phyloP scores from a whole-genome alignment of 2,113 vertebrate genomes.

The Melanerpes aurifrons region DNA sequence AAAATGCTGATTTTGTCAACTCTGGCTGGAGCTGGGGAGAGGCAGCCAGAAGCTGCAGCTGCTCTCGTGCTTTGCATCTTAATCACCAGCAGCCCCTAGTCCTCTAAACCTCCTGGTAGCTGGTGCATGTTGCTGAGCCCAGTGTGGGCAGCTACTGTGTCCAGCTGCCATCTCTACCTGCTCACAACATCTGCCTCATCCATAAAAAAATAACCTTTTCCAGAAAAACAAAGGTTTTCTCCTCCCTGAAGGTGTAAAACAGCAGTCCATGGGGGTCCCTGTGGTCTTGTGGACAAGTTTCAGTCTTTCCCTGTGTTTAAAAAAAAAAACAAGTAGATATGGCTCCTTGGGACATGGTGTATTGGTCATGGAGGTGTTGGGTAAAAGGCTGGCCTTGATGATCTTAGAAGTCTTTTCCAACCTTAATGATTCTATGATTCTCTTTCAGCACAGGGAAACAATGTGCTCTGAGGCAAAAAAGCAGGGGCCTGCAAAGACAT shows the following conservation, averaged over 20 bases:
- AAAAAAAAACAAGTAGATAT: too few relatives aligned
- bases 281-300: fast-evolving
- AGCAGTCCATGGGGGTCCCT: fast-evolving
- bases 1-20: neutral
- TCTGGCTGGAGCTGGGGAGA: neutral
- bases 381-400: too few relatives aligned
- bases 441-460: too few relatives aligned
- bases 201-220: too few relatives aligned
- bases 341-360: too few relatives aligned
- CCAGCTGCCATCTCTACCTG: neutral
- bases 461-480: fast-evolving
- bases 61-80: neutral
- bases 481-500: too few relatives aligned
- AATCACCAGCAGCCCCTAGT: fast-evolving
- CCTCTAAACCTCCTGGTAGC: neutral
- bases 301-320: neutral
- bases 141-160: neutral
- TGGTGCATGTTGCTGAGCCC: neutral
- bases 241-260: neutral
- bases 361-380: too few relatives aligned
- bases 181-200: fast-evolving
- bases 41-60: neutral
- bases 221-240: neutral
- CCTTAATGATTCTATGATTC: too few relatives aligned
- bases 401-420: too few relatives aligned